phyloP scores from a whole-genome alignment of 2,888 invertebrate genomes.

The Spatulosminthurus flaviceps region DNA sequence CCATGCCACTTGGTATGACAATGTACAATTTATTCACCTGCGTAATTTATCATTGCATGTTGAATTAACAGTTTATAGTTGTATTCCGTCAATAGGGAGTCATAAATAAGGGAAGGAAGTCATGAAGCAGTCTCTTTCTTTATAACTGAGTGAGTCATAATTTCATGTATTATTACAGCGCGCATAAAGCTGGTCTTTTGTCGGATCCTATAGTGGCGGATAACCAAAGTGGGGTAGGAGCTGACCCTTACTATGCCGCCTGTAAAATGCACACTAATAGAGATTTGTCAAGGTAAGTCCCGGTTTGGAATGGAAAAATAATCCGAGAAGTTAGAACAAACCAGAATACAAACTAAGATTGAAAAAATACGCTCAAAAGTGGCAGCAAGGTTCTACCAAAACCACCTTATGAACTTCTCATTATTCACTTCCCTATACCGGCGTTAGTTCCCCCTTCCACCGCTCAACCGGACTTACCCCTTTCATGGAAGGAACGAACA shows the following conservation, averaged over 20 bases:
- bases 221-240: slow-evolving; percentile 73
- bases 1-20: slow-evolving; percentile 97
- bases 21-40: no score
- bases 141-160: no score
- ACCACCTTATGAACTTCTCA: neutral
- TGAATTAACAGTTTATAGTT: no score
- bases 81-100: no score
- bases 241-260: slow-evolving; percentile 97
- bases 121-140: no score
- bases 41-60: no score
- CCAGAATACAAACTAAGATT: slow-evolving; percentile 80
- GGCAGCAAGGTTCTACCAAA: slow-evolving; percentile 45
- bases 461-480: neutral
- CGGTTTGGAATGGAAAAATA: slow-evolving; percentile 53
- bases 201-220: slow-evolving; percentile 78
- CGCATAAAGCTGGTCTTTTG: slow-evolving; percentile 89
- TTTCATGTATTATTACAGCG: no score
- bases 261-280: slow-evolving; percentile 96
- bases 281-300: slow-evolving; percentile 73
- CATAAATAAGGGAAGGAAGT: no score
- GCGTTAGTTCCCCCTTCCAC: neutral
- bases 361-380: slow-evolving; percentile 81
- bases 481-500: slow-evolving; percentile 66
- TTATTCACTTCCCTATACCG: no score
- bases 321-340: slow-evolving; percentile 52